Conservation (phyloP, 2,113 vertebrate species). For the Syngnathus typhle region DNA sequence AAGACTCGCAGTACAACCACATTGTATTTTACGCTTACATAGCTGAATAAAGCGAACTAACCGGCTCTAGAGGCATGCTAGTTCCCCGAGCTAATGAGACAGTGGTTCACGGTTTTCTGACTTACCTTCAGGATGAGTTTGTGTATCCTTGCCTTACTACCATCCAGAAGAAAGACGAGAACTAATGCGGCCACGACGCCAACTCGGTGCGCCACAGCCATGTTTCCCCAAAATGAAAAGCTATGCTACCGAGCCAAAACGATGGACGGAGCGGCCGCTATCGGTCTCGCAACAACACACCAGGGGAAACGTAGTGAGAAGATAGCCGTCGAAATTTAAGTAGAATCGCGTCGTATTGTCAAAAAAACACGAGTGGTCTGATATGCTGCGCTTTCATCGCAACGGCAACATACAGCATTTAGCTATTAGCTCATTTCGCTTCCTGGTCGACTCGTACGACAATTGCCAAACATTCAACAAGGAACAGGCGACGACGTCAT, state of each 20-base stretch:
- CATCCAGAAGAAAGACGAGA: slow-evolving; percentile 30
- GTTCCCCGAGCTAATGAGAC: neutral
- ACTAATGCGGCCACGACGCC: slow-evolving; percentile 25
- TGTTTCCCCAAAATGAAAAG: slow-evolving; percentile 17
- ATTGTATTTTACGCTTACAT: too few relatives aligned
- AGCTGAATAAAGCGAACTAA: too few relatives aligned
- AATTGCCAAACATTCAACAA: slow-evolving; percentile 5
- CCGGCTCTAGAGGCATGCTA: neutral
- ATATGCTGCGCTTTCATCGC: slow-evolving; percentile 26
- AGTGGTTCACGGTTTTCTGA: rapidly evolving
- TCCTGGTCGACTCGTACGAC: slow-evolving; percentile 28
- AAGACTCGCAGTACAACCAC: too few relatives aligned
- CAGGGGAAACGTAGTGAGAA: neutral
- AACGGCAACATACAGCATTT: slow-evolving; percentile 11
- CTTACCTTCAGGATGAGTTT: slow-evolving; percentile 63
- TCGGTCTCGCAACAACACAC: neutral
- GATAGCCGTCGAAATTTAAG: neutral
- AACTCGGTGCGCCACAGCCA: slow-evolving; percentile 30
- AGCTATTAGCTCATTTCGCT: slow-evolving; percentile 22
- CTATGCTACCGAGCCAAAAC: slow-evolving; percentile 14
- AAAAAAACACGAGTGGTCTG: neutral
- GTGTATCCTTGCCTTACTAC: slow-evolving; percentile 64
- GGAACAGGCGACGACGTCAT: neutral
- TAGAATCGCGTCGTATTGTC: neutral
- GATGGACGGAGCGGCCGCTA: slow-evolving; percentile 16